Base-by-base conservation (phyloP, 2,797 vertebrate genomes). In the Alauda arvensis region DNA sequence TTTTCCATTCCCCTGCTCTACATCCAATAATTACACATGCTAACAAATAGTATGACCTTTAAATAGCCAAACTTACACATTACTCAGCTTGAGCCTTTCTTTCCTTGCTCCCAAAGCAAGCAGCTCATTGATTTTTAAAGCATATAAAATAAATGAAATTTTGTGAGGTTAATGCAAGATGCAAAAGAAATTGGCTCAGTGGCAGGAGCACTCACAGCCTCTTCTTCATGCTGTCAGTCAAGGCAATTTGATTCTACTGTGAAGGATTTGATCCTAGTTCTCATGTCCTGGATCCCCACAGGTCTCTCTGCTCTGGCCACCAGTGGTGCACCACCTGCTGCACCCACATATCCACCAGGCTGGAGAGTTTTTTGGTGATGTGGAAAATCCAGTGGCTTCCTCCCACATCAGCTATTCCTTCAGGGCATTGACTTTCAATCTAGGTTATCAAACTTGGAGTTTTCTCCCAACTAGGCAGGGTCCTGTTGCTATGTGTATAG, bases 401-500 rank as follows among this genome's bases (percentile, higher is more conserved):
- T 12, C 18, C 18, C 5, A 3, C 7, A 18, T 4, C 57, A 72
- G 14, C 10, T 25, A 34, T 14, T 11, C 25, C 9, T 63, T 25
- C 28, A 49, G 45, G 9, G 8, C 29, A 87, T 3, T 48, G 46
- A 29, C 24, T 26, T 63, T 55, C 39, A 80, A 90, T 14, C 4
- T 33, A 72, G 14, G 42, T 66, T 63, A 31, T 48, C 39, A 66
- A 23, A 76, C 17, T 11, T 57, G 51, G n/a, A 68, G 51, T 19
- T 71, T 40, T 66, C 10, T 83, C 45, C 49, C 42, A 81, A 1
- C 4, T 25, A 49, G 8, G 14, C 70, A 74, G 0, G 1, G 42
- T 33, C 18, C 17, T 0, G 0, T 16, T 15, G 1, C 8, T 12
- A 12, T 39, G 17, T 52, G 18, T 21, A 39, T 6, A 18, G 39